Conservation (phyloP, 1,140 invertebrate genomes). For the Drosophila ironensis region DNA sequence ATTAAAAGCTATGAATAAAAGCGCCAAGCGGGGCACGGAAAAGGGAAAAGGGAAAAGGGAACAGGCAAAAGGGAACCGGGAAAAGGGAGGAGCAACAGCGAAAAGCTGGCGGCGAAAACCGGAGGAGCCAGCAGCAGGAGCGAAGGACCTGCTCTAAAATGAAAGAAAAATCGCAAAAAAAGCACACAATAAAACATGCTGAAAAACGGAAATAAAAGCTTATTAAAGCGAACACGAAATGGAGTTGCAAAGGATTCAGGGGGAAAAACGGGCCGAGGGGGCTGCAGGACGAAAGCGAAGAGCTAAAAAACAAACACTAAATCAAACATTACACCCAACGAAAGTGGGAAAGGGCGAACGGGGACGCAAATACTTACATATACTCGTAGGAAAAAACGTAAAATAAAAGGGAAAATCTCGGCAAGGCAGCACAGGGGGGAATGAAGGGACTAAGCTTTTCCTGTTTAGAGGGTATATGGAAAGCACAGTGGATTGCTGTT, state of each 20-base stretch:
- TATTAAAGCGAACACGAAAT: conserved; percentile 70
- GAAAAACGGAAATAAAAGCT: conserved; percentile 80
- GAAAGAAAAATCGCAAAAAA: conserved; percentile 44
- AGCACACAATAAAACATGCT: conserved; percentile 62
- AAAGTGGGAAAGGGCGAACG: conserved; percentile 15
- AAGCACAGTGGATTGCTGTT: too few species aligned
- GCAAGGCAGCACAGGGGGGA: conserved; percentile 7
- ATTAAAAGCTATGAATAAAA: conserved; percentile 80
- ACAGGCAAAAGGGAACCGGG: not conserved
- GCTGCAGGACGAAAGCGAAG: conserved; percentile 41
- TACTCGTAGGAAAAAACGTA: conserved; percentile 54
- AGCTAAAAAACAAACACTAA: conserved; percentile 77
- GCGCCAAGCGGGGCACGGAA: conserved; percentile 59
- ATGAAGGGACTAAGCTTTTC: too few species aligned
- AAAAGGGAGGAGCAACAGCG: conserved; percentile 15
- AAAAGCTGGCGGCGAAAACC: conserved; percentile 41
- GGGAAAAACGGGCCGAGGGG: too few species aligned
- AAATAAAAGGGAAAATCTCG: conserved; percentile 28
- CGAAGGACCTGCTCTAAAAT: conserved; percentile 26
- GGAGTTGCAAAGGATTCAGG: conserved; percentile 24
- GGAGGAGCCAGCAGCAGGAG: not conserved
- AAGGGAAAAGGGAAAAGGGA: not conserved
- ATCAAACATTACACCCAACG: conserved; percentile 74
- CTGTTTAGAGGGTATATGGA: too few species aligned
- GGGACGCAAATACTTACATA: conserved; percentile 47